Base-by-base conservation (phyloP, 2,888 invertebrate genomes). In the Sphinx pinastri region DNA sequence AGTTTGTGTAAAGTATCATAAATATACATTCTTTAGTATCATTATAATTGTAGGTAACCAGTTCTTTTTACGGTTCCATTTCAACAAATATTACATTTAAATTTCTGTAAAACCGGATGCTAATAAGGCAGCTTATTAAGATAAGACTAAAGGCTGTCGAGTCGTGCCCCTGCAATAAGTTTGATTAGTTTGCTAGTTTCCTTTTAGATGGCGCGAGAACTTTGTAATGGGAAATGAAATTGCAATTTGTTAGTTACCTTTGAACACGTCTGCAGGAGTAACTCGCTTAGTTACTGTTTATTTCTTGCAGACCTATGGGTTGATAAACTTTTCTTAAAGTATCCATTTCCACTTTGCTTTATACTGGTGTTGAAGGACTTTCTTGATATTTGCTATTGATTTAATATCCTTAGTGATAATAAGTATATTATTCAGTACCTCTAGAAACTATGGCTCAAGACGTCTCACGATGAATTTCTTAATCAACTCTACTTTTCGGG, bases 31-130 rank as follows among this genome's bases (percentile, higher is more conserved):
- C 25, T 25, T 25, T 25, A 25, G 25, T 25, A 25, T 25, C 25
- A 25, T 2, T 2, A 25, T 25, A 25, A 25, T 25, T 25, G 25
- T 25, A 25, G 25, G 25, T 25, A 25, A 2, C 25, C 25, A 2
- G 2, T 25, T 25, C n/a, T 25, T 25, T 25, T 25, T 25, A 25
- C 1, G 25, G 25, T 25, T 25, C 25, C 2, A 25, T 25, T 25
- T 25, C 25, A 7, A 38, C 0, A 38, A 38, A 38, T 5, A 38
- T 38, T 38, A 38, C 6, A 38, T 38, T 71, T 75, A 76, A 79
- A 81, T 76, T 75, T 74, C 74, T 76, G 47, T 68, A 57, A 47
- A 47, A 47, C 47, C 11, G 38, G 55, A 31, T 54, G 19, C 10
- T 55, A n/a, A 55, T 19, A 55, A 16, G 11, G 11, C 19, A 55